Evolutionary conservation across 2,797 vertebrate species (phyloP).

Genomic region (Enteromius unitaeniatus): DNA sequence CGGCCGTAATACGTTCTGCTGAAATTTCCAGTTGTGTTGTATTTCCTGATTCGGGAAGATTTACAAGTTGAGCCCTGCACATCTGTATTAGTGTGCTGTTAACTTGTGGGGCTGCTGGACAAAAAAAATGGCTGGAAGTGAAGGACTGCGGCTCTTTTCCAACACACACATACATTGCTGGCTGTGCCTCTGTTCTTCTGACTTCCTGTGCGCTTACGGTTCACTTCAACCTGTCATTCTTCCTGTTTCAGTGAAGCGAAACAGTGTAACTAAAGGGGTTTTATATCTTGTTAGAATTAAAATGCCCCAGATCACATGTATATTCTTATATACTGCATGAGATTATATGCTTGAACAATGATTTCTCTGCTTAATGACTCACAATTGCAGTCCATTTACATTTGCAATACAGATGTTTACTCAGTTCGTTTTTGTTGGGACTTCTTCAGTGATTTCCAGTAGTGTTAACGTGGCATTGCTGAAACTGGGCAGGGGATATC

Average conservation of each 20-base stretch:
- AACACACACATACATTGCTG: slow-evolving; percentile 36
- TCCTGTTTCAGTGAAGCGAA: slow-evolving; percentile 32
- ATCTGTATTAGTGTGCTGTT: slow-evolving; percentile 60
- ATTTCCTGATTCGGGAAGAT: slow-evolving; percentile 54
- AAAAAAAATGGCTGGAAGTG: slow-evolving; percentile 46
- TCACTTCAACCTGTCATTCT: slow-evolving; percentile 47
- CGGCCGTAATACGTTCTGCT: slow-evolving; percentile 47
- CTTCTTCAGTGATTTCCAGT: slow-evolving; percentile 3
- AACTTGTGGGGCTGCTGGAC: slow-evolving; percentile 43
- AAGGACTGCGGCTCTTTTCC: slow-evolving; percentile 10
- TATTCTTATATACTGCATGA: not conserved
- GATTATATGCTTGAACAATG: not conserved
- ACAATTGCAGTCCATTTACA: slow-evolving; percentile 19
- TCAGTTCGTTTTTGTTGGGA: slow-evolving; percentile 18
- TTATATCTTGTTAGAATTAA: slow-evolving; percentile 37
- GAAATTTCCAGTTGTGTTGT: slow-evolving; percentile 51
- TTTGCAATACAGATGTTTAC: slow-evolving; percentile 17
- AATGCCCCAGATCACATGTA: not conserved
- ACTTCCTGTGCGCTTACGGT: slow-evolving; percentile 51
- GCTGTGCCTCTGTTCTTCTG: slow-evolving; percentile 49
- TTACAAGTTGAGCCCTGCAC: slow-evolving; percentile 54
- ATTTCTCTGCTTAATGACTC: not conserved
- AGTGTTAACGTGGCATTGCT: slow-evolving; percentile 22
- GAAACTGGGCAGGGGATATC: slow-evolving; percentile 18
- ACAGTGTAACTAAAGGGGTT: slow-evolving; percentile 16